Base-by-base conservation (phyloP, 2,797 vertebrate species). In the Microctenopoma stevenorrisi region DNA sequence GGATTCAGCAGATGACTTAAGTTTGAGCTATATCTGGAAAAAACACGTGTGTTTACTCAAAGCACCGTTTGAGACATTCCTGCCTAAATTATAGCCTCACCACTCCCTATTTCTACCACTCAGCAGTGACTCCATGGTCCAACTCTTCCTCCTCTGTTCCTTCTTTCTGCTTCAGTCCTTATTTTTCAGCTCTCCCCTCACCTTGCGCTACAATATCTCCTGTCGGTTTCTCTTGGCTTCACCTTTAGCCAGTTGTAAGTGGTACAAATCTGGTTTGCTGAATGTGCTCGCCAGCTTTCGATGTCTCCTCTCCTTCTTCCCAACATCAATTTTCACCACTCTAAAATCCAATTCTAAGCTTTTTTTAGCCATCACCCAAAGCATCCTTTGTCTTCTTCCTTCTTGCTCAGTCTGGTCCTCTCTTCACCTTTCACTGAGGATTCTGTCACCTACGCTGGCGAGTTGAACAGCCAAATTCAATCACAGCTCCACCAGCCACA, bases 271-370 rank as follows among this genome's bases (percentile, higher is more conserved):
- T 14, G 62, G 37, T 79, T 83, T 71, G 37, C 57, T 64, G 59
- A 79, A 79, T 64, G 61, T 61, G 48, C 58, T 78, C 12, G 1
- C 64, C 28, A 71, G 75, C 76, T 74, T 83, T 79, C 70, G 70
- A 72, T 74, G 72, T 72, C 69, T 75, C 35, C 59, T 62, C 66
- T 65, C 35, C 33, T 67, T 67, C 51, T 64, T 49, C 56, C 44
- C 28, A 10, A 77, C 82, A 79, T 86, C 76, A 74, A 79, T 86
- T 87, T 82, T 68, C 75, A 54, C 55, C 68, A 74, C 63, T 84
- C 62, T 78, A 71, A 80, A 84, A 86, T 81, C 84, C 74, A 84
- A 86, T 86, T 86, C 67, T 25, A 28, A 58, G 68, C 70, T 68
- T 56, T 71, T 79, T 64, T 61, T 43, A 6, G 5, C 42, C 72